Conservation (phyloP, 2,888 invertebrate species). For the Drosophila prolongata region DNA sequence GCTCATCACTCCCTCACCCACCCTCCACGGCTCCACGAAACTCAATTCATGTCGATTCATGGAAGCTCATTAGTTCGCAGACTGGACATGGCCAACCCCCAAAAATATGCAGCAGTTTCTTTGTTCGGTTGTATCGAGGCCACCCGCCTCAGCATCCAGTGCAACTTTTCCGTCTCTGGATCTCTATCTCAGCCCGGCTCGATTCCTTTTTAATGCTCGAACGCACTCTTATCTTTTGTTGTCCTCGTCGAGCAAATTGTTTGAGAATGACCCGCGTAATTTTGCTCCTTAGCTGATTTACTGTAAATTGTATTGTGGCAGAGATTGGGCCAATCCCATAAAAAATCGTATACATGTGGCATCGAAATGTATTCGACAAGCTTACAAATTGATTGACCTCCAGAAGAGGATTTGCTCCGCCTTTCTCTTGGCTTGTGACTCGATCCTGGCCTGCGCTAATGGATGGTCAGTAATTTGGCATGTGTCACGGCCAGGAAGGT, state of each 20-base stretch:
- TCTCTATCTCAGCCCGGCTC: constrained; percentile 23
- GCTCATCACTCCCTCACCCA: constrained; percentile 4
- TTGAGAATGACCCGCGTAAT: constrained; percentile 78
- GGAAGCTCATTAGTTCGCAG: constrained; percentile 73
- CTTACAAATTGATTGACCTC: constrained; percentile 60
- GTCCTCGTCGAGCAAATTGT: constrained; percentile 66
- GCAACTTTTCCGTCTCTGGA: constrained; percentile 23
- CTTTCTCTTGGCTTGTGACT: constrained; percentile 8
- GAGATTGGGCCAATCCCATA: constrained; percentile 41
- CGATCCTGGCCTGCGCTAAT: constrained; percentile 6
- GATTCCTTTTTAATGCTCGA: constrained; percentile 56
- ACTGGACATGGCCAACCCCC: constrained; percentile 33
- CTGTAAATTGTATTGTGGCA: constrained; percentile 68
- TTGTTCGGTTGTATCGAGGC: constrained; percentile 42
- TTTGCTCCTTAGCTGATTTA: constrained; percentile 72
- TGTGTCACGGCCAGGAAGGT: constrained; percentile 56
- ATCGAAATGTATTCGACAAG: constrained; percentile 53
- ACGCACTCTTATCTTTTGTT: constrained; percentile 69
- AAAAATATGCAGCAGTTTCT: constrained; percentile 35
- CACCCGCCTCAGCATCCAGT: constrained; percentile 8
- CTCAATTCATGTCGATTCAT: constrained; percentile 67
- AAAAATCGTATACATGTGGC: constrained; percentile 36
- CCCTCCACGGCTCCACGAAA: constrained; percentile 20
- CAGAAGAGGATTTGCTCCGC: constrained; percentile 18
- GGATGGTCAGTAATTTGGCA: constrained; percentile 40